Percentiles rank a stretch among this genome's conserved stretches.
Evolutionary conservation across 2,888 invertebrate species (phyloP).

Genomic region (Scotopteryx bipunctaria): DNA sequence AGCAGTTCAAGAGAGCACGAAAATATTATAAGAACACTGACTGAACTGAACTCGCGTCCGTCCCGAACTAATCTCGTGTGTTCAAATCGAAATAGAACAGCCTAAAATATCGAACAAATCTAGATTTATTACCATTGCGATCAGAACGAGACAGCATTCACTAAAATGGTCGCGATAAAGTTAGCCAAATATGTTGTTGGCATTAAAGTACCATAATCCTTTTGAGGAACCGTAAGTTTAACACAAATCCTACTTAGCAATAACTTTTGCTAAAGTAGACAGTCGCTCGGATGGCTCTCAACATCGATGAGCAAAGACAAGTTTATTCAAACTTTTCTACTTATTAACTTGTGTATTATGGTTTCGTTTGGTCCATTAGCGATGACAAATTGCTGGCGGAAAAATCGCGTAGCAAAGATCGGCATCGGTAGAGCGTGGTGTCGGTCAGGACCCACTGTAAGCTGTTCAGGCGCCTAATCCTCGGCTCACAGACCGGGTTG

Average conservation of each 20-base stretch:
- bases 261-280: constrained; percentile 78
- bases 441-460: constrained; percentile 70
- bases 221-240: constrained; percentile 69
- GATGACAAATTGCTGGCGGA: constrained; percentile 51
- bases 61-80: constrained; percentile 17
- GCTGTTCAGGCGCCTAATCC: constrained; percentile 75
- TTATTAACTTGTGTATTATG: constrained; percentile 79
- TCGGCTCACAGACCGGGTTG: constrained; percentile 68
- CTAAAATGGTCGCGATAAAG: constrained; percentile 39
- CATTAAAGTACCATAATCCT: constrained; percentile 72
- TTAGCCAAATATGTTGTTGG: constrained; percentile 60
- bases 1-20: constrained; percentile 39
- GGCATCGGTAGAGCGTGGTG: constrained; percentile 69
- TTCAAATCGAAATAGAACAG: constrained; percentile 27
- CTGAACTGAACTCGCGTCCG: not conserved
- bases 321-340: constrained; percentile 78
- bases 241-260: constrained; percentile 79
- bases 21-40: constrained; percentile 16
- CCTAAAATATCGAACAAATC: constrained; percentile 28
- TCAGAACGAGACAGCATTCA: constrained; percentile 26
- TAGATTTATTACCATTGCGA: constrained; percentile 32
- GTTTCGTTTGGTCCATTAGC: constrained; percentile 63
- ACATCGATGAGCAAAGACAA: constrained; percentile 72
- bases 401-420: constrained; percentile 59
- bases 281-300: constrained; percentile 74